Base-by-base conservation (phyloP, 2,113 vertebrate species). In the Plectropomus leopardus region DNA sequence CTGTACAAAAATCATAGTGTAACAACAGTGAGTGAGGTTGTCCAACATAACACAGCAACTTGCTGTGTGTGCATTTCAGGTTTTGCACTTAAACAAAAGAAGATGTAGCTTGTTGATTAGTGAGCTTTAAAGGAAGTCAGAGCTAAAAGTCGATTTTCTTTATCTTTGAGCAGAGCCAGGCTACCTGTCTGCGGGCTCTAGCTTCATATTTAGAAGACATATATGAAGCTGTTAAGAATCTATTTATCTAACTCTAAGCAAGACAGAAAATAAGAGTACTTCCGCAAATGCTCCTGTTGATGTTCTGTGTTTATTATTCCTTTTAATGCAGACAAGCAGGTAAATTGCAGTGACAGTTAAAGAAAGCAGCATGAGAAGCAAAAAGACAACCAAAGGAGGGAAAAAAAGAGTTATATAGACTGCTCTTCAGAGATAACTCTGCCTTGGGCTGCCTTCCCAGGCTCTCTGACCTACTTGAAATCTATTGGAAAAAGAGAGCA, bases 381-480 rank as follows among this genome's bases (percentile, higher is more conserved):
- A 36, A 65, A 28, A 69, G 1, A 57, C 19, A 9, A 53, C 15
- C 32, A 36, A 19, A 80, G 60, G n/a, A 65, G 0, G 17, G 24
- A 51, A 5, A 55, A 40, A 65, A 45, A 19, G 19, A 71, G n/a
- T 50, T 47, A 32, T 54, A 44, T 57, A 63, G 76, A 34, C 82
- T 75, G 32, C 21, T 76, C 36, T 69, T 48, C 10, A 47, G 63
- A 34, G n/a, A 64, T 4, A 55, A 19, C 44, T 72, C 44, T 65
- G 81, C 87, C 82, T 80, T 19, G 11, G 80, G 91, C 77, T 64
- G 16, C 48, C 17, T 64, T 65, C 50, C 47, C 51, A 47, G n/a
- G n/a, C 68, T 83, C 45, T 60, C 70, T 88, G 88, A 89, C 85
- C 85, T 85, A 89, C 55, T 80, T 90, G 61, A 74, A 58, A 68